Evolutionary conservation across 2,113 vertebrate species (phyloP), one percentile per base, ranked within the genome.

Genomic region (Sceloporus tristichus): DNA sequence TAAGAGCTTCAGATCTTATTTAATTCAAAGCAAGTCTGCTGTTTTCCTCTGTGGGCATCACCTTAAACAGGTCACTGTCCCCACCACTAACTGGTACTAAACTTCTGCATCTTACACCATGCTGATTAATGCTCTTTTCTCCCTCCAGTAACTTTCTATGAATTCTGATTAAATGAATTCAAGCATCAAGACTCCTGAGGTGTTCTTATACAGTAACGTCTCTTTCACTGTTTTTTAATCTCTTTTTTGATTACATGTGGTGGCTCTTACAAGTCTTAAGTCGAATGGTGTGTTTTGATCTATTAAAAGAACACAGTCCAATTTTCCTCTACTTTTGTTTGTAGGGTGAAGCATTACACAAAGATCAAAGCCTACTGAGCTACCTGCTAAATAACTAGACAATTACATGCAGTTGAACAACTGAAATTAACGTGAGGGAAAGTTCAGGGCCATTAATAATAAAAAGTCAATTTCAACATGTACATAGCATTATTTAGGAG

Each of bases 251-350:
- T 82, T 90, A 29, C 53, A 76, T 27, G 25, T 38, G n/a, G 19
- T 65, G 29, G 66, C 88, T 40, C n/a, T 91, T 78, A 86, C 56
- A 91, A 85, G 66, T 53, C 82, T 89, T 74, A 92, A 90, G 86
- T 7, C 82, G 29, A 89, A 34, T 53, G 59, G 34, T 88, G 62
- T 54, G 34, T 92, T 75, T 54, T 79, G 27, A 84, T 11, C 11
- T 79, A 56, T 85, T 90, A 88, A 71, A 89, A 93, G 13, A 42
- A 38, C 48, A 80, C 87, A 89, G 53, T 38, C 18, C 87, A 74
- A 25, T 85, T 91, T 89, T 77, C 87, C 71, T 87, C 93, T 77
- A 2, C 79, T 75, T 91, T 90, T 91, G 87, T 87, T 91, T 96
- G 74, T 89, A 90, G 71, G 21, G 73, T 88, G 73, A 73, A 80